Percentiles rank a stretch among this genome's conserved stretches.
phyloP scores from a whole-genome alignment of 2,888 invertebrate genomes.

The Mesorhabditis spiculigera region DNA sequence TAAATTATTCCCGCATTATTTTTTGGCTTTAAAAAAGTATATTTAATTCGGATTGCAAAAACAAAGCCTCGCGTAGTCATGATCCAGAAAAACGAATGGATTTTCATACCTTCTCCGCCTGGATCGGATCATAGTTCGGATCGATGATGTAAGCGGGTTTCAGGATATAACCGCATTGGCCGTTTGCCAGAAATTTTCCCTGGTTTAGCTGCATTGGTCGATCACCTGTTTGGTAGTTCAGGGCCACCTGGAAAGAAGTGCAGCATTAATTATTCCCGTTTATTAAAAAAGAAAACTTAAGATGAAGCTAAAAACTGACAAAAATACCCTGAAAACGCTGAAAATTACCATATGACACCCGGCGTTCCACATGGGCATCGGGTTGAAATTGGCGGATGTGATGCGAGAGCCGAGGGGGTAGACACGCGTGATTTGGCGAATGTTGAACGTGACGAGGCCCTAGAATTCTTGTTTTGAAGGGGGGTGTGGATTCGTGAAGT shows the following conservation, averaged over 20 bases:
- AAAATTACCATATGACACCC: conserved; percentile 90
- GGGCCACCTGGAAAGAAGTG: no score
- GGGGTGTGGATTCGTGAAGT: no score
- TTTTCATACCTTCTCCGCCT: conserved; percentile 59
- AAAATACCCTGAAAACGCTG: no score
- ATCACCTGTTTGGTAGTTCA: conserved; percentile 93
- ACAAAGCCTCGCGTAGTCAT: no score
- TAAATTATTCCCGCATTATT: no score
- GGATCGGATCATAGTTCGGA: conserved; percentile 73
- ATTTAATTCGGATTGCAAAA: no score
- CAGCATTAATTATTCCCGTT: no score
- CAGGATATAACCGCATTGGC: conserved; percentile 83
- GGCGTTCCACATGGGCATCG: conserved; percentile 87
- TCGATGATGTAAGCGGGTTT: conserved; percentile 84
- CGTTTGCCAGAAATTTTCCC: conserved; percentile 86
- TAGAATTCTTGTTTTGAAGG: neutral
- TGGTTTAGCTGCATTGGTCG: conserved; percentile 93
- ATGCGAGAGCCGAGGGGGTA: conserved; percentile 85
- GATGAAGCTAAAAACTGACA: no score
- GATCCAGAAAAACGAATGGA: no score
- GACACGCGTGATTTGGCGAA: conserved; percentile 81
- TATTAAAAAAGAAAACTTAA: no score
- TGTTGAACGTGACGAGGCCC: conserved; percentile 52
- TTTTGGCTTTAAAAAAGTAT: no score
- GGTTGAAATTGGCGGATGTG: conserved; percentile 95